Base-by-base conservation (phyloP, 2,113 vertebrate genomes). In the Cairina moschata region DNA sequence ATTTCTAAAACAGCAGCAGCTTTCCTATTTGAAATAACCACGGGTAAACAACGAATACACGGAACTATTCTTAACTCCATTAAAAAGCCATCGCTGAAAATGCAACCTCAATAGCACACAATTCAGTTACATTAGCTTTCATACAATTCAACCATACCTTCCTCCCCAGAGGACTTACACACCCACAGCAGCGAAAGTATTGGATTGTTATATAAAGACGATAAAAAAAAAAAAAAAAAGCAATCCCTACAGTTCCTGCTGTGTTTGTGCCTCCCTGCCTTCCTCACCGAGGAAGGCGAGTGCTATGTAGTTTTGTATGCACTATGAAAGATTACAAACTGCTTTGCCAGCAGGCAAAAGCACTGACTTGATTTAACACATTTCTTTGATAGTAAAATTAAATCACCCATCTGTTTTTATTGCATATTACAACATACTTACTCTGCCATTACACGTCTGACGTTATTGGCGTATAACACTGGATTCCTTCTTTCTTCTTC, bases 361-460 rank as follows among this genome's bases (percentile, higher is more conserved):
- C 8, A 29, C 3, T 1, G 1, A 71, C 28, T 55, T 28, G 48
- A 54, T 78, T 86, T 91, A 0, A 6, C 32, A 28, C 36, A 52
- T 76, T 75, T 81, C 52, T 52, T 92, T 90, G n/a, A 81, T 38
- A 25, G 21, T 68, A 46, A 78, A 66, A 71, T 87, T n/a, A 73
- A 95, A 79, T 50, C 25, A 68, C 42, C 83, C 8, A 93, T 68
- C 22, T 79, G 59, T 71, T 83, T 83, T 77, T 44, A 72, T 22
- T 36, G 25, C 32, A 59, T n/a, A 88, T 54, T 55, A 54, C 11
- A 62, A 48, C 11, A 52, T 91, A 98, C 99, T 98, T 96, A 99
- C 99, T 99, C 98, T 38, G 99, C 99, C 99, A 99, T 99, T 96
- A 99, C 66, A 36, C 92, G 96, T 67, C 99, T 98, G 97, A 99